phyloP scores from a whole-genome alignment of 2,888 invertebrate species.

The Fragum fragum region DNA sequence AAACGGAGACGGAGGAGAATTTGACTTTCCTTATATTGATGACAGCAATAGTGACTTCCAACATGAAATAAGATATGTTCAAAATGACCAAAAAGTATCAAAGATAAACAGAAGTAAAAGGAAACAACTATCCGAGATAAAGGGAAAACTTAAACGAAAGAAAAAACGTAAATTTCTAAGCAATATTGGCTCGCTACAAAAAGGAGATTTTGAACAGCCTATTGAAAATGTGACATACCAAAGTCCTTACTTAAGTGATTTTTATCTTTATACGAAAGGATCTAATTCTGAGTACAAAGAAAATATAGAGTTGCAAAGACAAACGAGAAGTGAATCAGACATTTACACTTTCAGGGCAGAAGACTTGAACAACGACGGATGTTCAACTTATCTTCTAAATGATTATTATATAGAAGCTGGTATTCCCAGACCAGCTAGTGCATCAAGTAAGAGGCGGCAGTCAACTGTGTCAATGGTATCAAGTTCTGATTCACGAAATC shows the following conservation, averaged over 20 bases:
- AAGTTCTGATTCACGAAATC: neutral
- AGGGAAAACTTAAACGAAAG: neutral
- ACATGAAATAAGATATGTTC: neutral
- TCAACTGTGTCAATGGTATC: neutral
- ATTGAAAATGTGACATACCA: neutral
- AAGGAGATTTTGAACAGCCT: neutral
- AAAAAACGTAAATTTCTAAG: neutral
- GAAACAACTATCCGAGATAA: neutral
- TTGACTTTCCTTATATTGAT: conserved; percentile 17
- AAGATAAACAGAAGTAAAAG: neutral
- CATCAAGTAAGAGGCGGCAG: neutral
- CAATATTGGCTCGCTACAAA: neutral
- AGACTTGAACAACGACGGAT: neutral
- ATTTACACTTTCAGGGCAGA: neutral
- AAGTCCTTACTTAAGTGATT: conserved; percentile 20
- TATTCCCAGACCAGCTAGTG: neutral
- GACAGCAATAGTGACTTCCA: neutral
- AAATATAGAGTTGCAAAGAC: neutral
- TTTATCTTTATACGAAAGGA: neutral
- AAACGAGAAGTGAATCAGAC: conserved; percentile 4
- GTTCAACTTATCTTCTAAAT: neutral
- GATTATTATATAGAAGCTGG: conserved; percentile 20
- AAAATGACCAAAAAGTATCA: neutral
- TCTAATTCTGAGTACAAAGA: neutral
- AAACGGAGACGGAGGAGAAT: neutral